Evolutionary conservation across 1,140 invertebrate species (phyloP).

Genomic region (Rhizoglyphus robini): DNA sequence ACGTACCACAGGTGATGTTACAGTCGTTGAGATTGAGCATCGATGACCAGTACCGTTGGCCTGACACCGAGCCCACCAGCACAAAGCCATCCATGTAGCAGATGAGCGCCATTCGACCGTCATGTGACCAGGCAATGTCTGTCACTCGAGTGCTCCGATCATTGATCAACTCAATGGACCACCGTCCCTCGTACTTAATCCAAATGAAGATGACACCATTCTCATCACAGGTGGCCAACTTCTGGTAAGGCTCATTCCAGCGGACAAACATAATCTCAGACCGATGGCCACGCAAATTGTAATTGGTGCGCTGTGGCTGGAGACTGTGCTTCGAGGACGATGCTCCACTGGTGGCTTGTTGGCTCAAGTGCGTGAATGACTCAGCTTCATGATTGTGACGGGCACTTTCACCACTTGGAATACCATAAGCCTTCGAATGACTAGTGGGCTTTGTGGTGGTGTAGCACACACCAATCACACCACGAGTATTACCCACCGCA

Average conservation of each 20-base stretch:
- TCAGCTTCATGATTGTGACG: background rate
- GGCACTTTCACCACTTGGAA: no score
- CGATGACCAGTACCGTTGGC: conserved; percentile 94
- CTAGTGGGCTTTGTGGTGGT: conserved; percentile 64
- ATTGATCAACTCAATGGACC: conserved; percentile 98
- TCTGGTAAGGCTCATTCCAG: conserved; percentile 98
- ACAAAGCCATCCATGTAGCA: conserved; percentile 97
- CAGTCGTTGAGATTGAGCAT: conserved; percentile 77
- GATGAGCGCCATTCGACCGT: conserved; percentile 88
- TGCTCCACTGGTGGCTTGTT: background rate
- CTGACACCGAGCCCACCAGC: conserved; percentile 84
- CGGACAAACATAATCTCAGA: conserved; percentile 88
- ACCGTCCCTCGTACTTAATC: conserved; percentile 96
- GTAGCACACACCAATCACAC: conserved; percentile 88
- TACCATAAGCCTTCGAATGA: background rate
- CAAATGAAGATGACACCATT: conserved; percentile 97
- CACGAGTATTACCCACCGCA: conserved; percentile 81
- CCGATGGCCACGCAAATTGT: conserved; percentile 89
- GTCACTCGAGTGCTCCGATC: conserved; percentile 84
- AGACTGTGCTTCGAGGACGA: background rate
- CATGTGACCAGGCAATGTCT: conserved; percentile 96
- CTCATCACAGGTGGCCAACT: conserved; percentile 90
- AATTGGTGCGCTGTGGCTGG: conserved; percentile 78
- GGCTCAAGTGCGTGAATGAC: background rate
- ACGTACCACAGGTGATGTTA: conserved; percentile 86